Conservation (phyloP, 2,113 vertebrate species). For the Telmatochromis sp. region DNA sequence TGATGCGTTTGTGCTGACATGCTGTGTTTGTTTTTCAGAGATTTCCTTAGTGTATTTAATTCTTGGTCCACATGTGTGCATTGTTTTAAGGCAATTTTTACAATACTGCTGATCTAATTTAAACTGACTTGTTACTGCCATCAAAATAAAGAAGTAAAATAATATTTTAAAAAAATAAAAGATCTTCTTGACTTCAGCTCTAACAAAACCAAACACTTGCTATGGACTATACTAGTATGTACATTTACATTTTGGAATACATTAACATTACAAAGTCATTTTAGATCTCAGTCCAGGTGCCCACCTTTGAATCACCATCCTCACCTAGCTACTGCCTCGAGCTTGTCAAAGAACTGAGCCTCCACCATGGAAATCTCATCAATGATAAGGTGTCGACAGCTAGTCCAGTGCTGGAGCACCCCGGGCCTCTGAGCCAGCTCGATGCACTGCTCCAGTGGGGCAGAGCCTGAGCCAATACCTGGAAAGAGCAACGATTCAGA, state of each 20-base stretch:
- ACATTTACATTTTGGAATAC: background rate
- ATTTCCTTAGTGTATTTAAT: background rate
- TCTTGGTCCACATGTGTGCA: background rate
- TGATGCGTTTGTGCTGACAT: background rate
- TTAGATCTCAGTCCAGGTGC: background rate
- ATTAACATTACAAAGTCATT: background rate
- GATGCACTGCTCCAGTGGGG: slow-evolving; percentile 84
- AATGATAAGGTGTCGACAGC: slow-evolving; percentile 86
- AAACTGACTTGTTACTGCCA: background rate
- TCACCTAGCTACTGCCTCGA: slow-evolving; percentile 89
- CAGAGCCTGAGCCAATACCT: slow-evolving; percentile 91
- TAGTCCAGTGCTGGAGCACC: slow-evolving; percentile 86
- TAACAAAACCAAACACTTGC: background rate
- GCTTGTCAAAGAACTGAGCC: slow-evolving; percentile 88
- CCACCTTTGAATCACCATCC: background rate
- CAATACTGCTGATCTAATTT: background rate
- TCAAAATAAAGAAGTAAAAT: background rate
- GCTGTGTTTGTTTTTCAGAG: background rate
- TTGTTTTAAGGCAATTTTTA: background rate
- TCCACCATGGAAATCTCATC: slow-evolving; percentile 98
- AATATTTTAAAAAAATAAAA: background rate
- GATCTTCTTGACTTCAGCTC: background rate
- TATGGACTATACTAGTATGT: background rate
- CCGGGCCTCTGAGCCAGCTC: slow-evolving; percentile 84
- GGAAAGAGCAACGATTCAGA: background rate